A percentile compares a stretch with the other conserved stretches of the same genome.
Evolutionary conservation across 2,888 invertebrate species (phyloP).

Genomic region (Gymnoscelis rufifasciata): DNA sequence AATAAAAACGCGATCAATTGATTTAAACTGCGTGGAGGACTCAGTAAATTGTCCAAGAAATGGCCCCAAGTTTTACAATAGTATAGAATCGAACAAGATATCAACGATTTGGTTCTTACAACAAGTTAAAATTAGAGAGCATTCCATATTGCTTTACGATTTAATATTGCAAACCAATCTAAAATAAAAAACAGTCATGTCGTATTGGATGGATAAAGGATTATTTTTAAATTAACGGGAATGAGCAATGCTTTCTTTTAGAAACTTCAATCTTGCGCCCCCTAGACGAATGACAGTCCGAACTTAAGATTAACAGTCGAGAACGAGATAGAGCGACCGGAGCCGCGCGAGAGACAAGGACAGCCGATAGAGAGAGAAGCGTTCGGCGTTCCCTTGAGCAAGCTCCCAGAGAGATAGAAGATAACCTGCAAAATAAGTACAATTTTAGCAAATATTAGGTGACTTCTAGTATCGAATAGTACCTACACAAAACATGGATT

Average conservation of each 20-base stretch:
- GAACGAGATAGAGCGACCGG: constrained; percentile 55
- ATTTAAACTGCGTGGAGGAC: constrained; percentile 27
- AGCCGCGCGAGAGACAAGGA: constrained; percentile 66
- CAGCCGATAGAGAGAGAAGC: constrained; percentile 60
- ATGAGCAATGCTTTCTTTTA: constrained; percentile 43
- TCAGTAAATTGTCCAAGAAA: constrained; percentile 26
- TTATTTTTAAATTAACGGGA: constrained; percentile 36
- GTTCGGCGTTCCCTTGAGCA: constrained; percentile 40
- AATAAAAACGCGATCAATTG: too few relatives aligned
- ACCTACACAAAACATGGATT: too few relatives aligned
- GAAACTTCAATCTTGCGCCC: constrained; percentile 29
- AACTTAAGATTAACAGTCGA: constrained; percentile 49
- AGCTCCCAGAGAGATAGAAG: constrained; percentile 51
- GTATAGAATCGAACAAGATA: constrained; percentile 17
- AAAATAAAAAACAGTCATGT: constrained; percentile 52
- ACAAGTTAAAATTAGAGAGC: constrained; percentile 39
- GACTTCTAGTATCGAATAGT: too few relatives aligned
- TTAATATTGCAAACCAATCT: constrained; percentile 53
- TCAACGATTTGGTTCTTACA: constrained; percentile 18
- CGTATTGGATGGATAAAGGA: constrained; percentile 60
- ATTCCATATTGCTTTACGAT: constrained; percentile 65
- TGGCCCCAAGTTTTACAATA: constrained; percentile 33
- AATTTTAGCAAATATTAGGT: too few relatives aligned
- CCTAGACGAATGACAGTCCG: constrained; percentile 38
- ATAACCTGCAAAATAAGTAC: constrained; percentile 42